phyloP scores from a whole-genome alignment of 1,140 invertebrate genomes.

The Lasioglossum albipes region DNA sequence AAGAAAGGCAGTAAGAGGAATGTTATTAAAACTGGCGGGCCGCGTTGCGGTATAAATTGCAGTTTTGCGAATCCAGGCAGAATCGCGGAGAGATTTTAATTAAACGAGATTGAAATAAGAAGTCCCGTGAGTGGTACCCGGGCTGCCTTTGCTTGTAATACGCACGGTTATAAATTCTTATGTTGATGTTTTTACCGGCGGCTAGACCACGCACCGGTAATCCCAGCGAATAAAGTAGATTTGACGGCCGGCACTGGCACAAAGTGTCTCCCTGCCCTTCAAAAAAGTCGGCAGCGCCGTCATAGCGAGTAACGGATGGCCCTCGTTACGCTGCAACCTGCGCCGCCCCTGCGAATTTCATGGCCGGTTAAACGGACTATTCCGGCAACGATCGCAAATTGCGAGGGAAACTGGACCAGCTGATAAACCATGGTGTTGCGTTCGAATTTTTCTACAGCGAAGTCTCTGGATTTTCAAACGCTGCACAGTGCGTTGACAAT shows the following conservation, averaged over 20 bases:
- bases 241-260: no score
- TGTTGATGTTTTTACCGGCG: background rate
- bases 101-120: constrained; percentile 30
- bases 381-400: no score
- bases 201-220: no score
- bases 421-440: no score
- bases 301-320: background rate
- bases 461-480: no score
- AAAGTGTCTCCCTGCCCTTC: background rate
- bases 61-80: constrained; percentile 21
- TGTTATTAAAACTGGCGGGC: constrained; percentile 35
- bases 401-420: background rate
- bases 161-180: constrained; percentile 11
- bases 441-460: no score
- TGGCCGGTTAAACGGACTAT: background rate
- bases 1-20: background rate
- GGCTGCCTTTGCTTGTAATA: background rate
- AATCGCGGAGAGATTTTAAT: constrained; percentile 28
- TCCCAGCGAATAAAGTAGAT: background rate
- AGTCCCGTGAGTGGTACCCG: background rate
- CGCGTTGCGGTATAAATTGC: constrained; percentile 7
- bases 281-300: background rate
- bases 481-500: no score
- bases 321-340: background rate
- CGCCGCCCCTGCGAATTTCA: background rate